Conservation (phyloP, 2,113 vertebrate genomes). For the Promerops cafer region DNA sequence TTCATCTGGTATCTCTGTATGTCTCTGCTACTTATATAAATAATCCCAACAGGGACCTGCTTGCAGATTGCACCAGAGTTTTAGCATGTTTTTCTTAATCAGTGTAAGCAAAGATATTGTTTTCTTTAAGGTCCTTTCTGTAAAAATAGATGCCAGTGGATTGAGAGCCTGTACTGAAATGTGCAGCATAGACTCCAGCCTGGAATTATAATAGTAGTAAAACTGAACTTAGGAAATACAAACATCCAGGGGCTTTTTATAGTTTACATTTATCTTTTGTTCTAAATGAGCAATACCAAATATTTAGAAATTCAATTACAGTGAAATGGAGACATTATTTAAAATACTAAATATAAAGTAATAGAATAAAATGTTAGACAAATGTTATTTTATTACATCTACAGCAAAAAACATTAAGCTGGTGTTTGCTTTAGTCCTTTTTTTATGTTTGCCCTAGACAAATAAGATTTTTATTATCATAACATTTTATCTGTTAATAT, state of each 20-base stretch:
- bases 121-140: background rate
- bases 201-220: background rate
- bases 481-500: background rate
- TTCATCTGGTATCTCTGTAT: background rate
- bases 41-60: background rate
- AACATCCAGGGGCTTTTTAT: background rate
- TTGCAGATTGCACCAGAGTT: background rate
- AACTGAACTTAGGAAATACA: background rate
- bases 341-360: background rate
- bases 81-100: background rate
- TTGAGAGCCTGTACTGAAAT: background rate
- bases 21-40: background rate
- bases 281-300: background rate
- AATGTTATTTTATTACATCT: background rate
- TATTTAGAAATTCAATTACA: background rate
- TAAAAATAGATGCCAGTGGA: background rate
- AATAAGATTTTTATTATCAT: background rate
- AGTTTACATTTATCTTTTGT: background rate
- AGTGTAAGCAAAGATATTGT: background rate
- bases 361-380: background rate
- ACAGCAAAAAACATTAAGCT: background rate
- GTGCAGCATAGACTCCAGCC: background rate
- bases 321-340: background rate
- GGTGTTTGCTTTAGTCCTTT: background rate
- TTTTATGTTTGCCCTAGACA: background rate